Percentiles rank a stretch among this genome's conserved stretches.
Evolutionary conservation across 2,888 invertebrate species (phyloP).

Genomic region (Rhagonycha lutea): DNA sequence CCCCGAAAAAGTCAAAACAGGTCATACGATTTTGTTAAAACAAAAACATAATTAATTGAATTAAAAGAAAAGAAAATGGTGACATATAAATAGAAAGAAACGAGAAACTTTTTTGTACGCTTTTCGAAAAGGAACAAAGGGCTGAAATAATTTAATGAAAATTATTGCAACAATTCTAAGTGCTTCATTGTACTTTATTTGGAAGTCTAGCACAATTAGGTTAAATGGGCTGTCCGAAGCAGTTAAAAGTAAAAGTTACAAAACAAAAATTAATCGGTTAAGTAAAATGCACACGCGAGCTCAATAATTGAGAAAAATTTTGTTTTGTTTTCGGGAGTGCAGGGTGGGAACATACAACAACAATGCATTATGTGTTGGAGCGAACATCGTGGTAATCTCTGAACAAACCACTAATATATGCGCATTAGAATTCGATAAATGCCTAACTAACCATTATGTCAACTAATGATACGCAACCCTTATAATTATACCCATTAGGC

Average conservation of each 20-base stretch:
- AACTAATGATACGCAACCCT: neutral
- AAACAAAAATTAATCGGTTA: neutral
- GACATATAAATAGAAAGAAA: neutral
- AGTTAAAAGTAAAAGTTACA: neutral
- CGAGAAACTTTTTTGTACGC: neutral
- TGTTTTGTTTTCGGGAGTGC: neutral
- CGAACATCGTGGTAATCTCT: neutral
- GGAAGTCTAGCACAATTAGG: neutral
- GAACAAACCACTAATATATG: neutral
- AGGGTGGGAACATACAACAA: neutral
- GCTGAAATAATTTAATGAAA: neutral
- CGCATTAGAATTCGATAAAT: neutral
- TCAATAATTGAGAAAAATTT: neutral
- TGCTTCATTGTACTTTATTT: neutral
- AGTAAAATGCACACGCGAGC: neutral
- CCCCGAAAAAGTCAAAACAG: neutral
- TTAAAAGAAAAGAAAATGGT: neutral
- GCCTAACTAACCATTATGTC: neutral
- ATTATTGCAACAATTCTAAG: neutral
- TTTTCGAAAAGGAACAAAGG: neutral
- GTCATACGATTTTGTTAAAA: neutral
- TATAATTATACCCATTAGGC: neutral
- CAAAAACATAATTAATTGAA: neutral
- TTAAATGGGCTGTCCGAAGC: neutral
- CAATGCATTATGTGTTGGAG: neutral